Conservation (phyloP, 2,113 vertebrate species). For the Caranx melampygus region DNA sequence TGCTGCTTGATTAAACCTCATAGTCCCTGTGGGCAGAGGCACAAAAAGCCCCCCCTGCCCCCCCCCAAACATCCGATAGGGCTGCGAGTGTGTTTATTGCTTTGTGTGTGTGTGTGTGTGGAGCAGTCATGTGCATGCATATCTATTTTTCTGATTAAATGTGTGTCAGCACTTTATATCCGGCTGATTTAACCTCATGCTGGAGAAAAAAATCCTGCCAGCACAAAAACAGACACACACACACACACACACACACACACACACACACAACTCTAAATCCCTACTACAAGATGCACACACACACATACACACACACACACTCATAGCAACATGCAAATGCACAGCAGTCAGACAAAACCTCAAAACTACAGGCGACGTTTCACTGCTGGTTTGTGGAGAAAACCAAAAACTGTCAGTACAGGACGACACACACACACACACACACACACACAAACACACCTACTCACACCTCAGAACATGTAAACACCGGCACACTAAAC, state of each 20-base stretch:
- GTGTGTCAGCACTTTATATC: constrained; percentile 53
- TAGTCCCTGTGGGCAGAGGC: constrained; percentile 48
- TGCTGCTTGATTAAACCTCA: constrained; percentile 69
- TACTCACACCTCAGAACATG: background rate
- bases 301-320: background rate
- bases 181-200: constrained; percentile 43
- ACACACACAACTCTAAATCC: background rate
- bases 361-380: background rate
- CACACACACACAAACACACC: constrained; percentile 6
- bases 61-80: constrained; percentile 59
- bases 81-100: constrained; percentile 31
- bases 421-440: background rate
- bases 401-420: too few relatives aligned
- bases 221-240: constrained; percentile 1
- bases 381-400: background rate
- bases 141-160: constrained; percentile 57
- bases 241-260: background rate
- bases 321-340: background rate
- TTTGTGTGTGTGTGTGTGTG: constrained; percentile 23
- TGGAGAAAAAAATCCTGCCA: constrained; percentile 14
- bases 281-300: background rate
- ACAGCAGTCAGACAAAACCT: background rate
- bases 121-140: constrained; percentile 51
- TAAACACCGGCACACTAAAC: constrained; percentile 9
- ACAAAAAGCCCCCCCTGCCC: constrained; percentile 50